Base-by-base conservation (phyloP, 1,140 invertebrate species). In the Paramacrobiotus metropolitanus region DNA sequence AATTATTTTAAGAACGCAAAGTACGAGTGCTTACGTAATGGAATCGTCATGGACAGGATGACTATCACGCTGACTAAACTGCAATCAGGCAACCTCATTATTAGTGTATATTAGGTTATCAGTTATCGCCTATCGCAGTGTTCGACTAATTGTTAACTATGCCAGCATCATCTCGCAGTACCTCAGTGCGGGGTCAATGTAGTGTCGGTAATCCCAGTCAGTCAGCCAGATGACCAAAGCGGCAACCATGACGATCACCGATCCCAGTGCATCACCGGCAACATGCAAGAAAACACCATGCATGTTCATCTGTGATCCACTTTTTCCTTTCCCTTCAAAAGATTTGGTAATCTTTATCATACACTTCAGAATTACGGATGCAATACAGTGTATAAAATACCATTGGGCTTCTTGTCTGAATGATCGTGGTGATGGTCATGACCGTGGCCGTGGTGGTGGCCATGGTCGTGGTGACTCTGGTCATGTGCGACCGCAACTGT, bases 221-320 rank as follows among this genome's bases (percentile, higher is more conserved):
- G 86, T 90, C 31, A 83, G 74, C 84, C 84, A 87, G 24, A 95
- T 88, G 34, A 89, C 78, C 44, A 92, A 71, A 2, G 90, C 90
- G 60, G 91, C 94, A 61, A 86, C 83, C 21, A 77, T 70, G 2
- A 99, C 95, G 15, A 55, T 24, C 0, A 99, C 83, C 1, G 94
- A 98, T 59, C 81, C 81, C 34, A 95, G 74, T 28, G 93, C 93
- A 77, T 99, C 94, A 29, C 91, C 93, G 2, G 98, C 70, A 2
- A 98, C 84, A 74, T 99, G 95, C 44, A 99, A 77, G 71, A 97
- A 98, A 1, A 96, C 93, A 21, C 90, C 92, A 59, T 85, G 79
- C 86, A 96, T 96, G 70, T 99, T 99, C 82, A 98, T 84, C 68
- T 93, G 84, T 29, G 80, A 81, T 0, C 83, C n/a, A n/a, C n/a